Evolutionary conservation across 2,113 vertebrate species (phyloP), one percentile per base, ranked within the genome.

Genomic region (Pseudolaguvia tuberculata): DNA sequence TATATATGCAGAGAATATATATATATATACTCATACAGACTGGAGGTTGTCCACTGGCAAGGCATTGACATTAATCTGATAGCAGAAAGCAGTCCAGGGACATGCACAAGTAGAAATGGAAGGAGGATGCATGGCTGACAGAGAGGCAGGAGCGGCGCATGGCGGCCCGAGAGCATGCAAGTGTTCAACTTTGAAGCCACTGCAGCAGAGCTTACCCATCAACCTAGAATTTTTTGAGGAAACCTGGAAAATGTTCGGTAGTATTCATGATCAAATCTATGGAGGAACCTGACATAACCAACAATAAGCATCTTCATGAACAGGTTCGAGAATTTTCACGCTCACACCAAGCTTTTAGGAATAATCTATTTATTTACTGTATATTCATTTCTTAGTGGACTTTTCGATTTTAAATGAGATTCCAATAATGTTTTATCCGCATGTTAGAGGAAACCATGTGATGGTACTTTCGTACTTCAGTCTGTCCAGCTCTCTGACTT

Each of bases 41-140:
- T 75, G 27, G 50, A 75, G 56, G 80, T 51, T 84, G 84, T 87
- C 85, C 83, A 95, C 94, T 95, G 94, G 94, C 86, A 90, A 89
- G 89, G 92, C 89, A 93, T 82, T 88, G 88, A 90, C 92, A 96
- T 84, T 72, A 45, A 91, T 91, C 88, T 70, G 48, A 63, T 31
- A 50, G 67, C 55, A 65, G 78, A 77, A n/a, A 83, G 77, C 88
- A 89, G 85, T 87, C 89, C 87, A 59, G 82, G 84, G 83, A 83
- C 90, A 91, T 91, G 90, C 90, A 91, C 82, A 86, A 83, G 83
- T 84, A 84, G 84, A 84, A 78, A 85, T 86, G 88, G 87, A 82
- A 85, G 82, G 85, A 87, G 79, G 88, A 88, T 89, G 88, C 83
- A 88, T 70, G 82, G 83, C 81, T 82, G 80, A 53, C 75, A 85